Evolutionary conservation across 2,797 vertebrate species (phyloP), one percentile per base, ranked within the genome.

Genomic region (Eulemur mongoz): DNA sequence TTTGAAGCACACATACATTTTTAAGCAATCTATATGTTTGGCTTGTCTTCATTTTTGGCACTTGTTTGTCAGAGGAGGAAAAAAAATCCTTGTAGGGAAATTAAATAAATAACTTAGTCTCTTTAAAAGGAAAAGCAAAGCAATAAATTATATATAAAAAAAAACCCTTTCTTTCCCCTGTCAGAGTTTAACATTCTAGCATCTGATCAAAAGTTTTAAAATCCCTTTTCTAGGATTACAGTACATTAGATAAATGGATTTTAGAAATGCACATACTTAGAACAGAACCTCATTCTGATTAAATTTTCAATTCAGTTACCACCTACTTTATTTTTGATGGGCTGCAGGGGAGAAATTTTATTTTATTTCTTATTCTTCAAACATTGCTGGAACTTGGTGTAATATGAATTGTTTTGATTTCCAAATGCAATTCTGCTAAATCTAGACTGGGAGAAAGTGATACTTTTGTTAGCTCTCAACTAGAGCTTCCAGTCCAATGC

Each of bases 171-270:
- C 85, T 96, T 93, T 93, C 82, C 75, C 79, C 94, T 96, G 91
- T 94, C 97, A 98, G 97, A 97, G 67, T 97, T 98, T 95, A 97
- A 97, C 65, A 76, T 95, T 95, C 87, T 50, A 82, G 67, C 52
- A 97, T 98, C 97, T 98, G 97, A 98, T 98, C 97, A 98, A 97
- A 98, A 98, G 96, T 98, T 96, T 97, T 78, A 1, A 0, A 96
- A 88, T 48, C 38, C 57, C 93, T 96, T 97, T 93, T 96, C 30
- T 95, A 40, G 4, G 69, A 96, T 98, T 97, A 94, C 14, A 94
- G 93, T 91, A 95, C 78, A 87, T 97, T n/a, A 97, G 94, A 97
- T 97, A 96, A 95, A 92, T 97, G 89, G 65, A 0, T 93, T 98
- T 97, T 92, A 35, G 45, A 91, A 95, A 95, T 88, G 57, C 57